Conservation (phyloP, 2,888 invertebrate species). For the Acanthosoma haemorrhoidale region DNA sequence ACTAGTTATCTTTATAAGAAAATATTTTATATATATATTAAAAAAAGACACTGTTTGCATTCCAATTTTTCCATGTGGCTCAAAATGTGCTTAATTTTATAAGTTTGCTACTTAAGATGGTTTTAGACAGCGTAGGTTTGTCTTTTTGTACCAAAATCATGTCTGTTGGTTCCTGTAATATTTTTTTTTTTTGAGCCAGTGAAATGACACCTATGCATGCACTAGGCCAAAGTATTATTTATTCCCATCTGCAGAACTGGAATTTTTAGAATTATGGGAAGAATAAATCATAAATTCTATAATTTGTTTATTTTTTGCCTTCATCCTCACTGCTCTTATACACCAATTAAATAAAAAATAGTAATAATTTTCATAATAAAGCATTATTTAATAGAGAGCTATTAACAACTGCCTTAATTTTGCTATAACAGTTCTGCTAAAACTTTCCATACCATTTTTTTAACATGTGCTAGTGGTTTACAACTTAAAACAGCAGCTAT, state of each 20-base stretch:
- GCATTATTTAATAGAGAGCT: no score
- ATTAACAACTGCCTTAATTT: no score
- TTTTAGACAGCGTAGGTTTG: constrained; percentile 32
- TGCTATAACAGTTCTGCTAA: no score
- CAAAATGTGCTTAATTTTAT: constrained; percentile 32
- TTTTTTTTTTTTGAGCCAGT: constrained; percentile 19
- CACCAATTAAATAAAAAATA: no score
- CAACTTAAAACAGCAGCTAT: no score
- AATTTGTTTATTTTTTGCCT: constrained; percentile 4
- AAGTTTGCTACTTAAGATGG: constrained; percentile 30
- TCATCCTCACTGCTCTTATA: background rate
- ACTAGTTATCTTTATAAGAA: constrained; percentile 33
- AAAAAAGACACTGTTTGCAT: constrained; percentile 31
- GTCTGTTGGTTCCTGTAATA: constrained; percentile 32
- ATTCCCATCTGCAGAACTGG: constrained; percentile 45
- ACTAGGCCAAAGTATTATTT: constrained; percentile 49
- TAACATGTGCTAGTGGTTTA: no score
- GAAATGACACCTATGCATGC: constrained; percentile 32
- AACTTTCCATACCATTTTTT: no score
- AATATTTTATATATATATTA: constrained; percentile 33
- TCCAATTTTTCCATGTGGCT: constrained; percentile 34
- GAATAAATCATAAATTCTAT: constrained; percentile 33
- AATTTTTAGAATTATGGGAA: constrained; percentile 34
- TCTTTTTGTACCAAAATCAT: constrained; percentile 30
- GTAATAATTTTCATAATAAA: no score